Base-by-base conservation (phyloP, 2,888 invertebrate species). In the Tanypteryx hageni region DNA sequence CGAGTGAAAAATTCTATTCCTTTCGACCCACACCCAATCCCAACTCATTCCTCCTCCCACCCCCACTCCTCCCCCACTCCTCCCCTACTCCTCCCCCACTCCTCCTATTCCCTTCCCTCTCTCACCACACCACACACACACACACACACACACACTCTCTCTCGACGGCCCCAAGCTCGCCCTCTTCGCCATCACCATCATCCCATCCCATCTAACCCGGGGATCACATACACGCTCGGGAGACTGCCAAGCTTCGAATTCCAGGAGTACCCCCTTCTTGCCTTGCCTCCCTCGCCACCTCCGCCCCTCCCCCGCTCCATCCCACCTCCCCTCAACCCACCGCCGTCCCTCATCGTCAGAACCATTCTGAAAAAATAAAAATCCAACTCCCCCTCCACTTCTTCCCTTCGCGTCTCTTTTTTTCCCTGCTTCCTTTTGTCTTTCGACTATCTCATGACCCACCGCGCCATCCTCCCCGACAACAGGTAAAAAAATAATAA, bases 1-100 rank as follows among this genome's bases (percentile, higher is more conserved):
- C 61, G 89, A 89, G 89, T 89, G 89, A 89, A 89, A 89, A 89
- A 89, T 89, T 89, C 68, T 89, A 89, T 89, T 89, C 89, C 89
- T 68, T 68, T 31, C 59, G 64, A 18, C 44, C 44, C 89, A 89
- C 86, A 31, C 64, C 89, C 59, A 27, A 64, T 27, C 64, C 64
- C 83, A 10, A 83, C 83, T n/a, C 9, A 18, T n/a, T 18, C 83
- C 83, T 18, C 44, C 83, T n/a, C 76, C 44, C 22, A 2, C 83
- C 8, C 31, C 14, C 81, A 14, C 82, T 31, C 82, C 44, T 44
- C 7, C n/a, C 57, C n/a, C 11, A 27, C n/a, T 44, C 44, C 44
- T 44, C 82, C 82, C 11, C 82, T 27, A 7, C 82, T 31, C 82
- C 44, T 44, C 7, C n/a, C 57, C n/a, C 11, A 27, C n/a, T 44